Conservation (phyloP, 2,797 vertebrate genomes). For the Ciconia nigra region DNA sequence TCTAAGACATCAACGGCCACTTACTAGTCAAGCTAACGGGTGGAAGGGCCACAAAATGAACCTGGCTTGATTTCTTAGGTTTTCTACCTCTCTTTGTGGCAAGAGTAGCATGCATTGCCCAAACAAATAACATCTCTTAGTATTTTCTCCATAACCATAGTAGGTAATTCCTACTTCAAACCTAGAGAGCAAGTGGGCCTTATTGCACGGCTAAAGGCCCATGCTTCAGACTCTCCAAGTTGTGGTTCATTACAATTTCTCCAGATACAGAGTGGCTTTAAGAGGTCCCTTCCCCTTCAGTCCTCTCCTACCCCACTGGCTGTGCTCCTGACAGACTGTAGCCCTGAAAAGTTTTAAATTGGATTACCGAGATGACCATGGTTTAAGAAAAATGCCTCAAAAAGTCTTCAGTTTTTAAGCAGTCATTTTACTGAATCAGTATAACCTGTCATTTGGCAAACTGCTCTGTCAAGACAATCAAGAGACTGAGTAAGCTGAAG, state of each 20-base stretch:
- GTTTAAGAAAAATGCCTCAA: background rate
- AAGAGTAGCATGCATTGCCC: background rate
- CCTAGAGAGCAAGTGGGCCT: background rate
- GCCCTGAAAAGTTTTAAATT: background rate
- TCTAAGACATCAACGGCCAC: background rate
- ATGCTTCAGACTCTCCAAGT: background rate
- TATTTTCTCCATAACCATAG: background rate
- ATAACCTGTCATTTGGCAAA: background rate
- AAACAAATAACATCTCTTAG: background rate
- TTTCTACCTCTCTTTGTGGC: background rate
- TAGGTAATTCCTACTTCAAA: background rate
- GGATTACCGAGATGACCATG: background rate
- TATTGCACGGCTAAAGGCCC: rapidly evolving
- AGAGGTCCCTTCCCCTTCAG: background rate
- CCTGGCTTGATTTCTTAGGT: rapidly evolving
- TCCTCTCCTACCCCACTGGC: background rate
- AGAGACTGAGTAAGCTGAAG: background rate
- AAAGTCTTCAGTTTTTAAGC: background rate
- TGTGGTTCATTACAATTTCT: background rate
- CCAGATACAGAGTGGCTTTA: background rate
- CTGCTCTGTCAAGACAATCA: background rate
- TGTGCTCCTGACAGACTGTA: background rate
- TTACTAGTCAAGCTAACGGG: background rate
- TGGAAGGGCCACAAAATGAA: background rate
- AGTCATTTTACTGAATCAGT: background rate